Base-by-base conservation (phyloP, 2,797 vertebrate genomes). In the Chelon labrosus region DNA sequence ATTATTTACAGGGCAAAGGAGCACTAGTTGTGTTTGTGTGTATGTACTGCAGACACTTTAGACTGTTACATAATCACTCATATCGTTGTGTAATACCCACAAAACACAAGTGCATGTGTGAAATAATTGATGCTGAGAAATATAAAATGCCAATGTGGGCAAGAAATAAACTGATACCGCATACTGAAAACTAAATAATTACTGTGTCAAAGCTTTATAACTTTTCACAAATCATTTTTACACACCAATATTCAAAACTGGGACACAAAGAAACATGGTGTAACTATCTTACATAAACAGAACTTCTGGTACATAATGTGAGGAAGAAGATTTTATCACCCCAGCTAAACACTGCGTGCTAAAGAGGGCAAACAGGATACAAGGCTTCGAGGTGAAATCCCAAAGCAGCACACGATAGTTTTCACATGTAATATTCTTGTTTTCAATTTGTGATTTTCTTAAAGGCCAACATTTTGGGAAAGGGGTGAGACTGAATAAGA, bases 1-100 rank as follows among this genome's bases (percentile, higher is more conserved):
- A 85, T 86, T 81, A 86, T 88, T 85, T 65, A 87, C 49, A 70
- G 22, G 31, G 31, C 42, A 42, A 74, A 82, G 38, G 11, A 44
- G 17, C 27, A 57, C 19, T 53, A 31, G 27, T 66, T 2, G 20
- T 42, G 49, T 51, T 41, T 57, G 70, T 73, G 17, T 70, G 57
- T 25, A 35, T 71, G 58, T 49, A 56, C 37, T 65, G 64, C 47
- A 63, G 50, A 52, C 58, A 66, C n/a, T 68, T 84, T 58, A 70
- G 37, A 39, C 20, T 0, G 11, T 86, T 87, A 82, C 22, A 87
- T 82, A 85, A 88, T 51, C 42, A 31, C 47, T 52, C 14, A 10
- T 5, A 65, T 2, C 46, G 37, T 80, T 65, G 69, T 73, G 59
- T 69, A 71, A 72, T 52, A 58, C 38, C 51, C 25, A 49, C 49